Evolutionary conservation across 2,797 vertebrate species (phyloP).

Genomic region (Acanthopagrus latus): DNA sequence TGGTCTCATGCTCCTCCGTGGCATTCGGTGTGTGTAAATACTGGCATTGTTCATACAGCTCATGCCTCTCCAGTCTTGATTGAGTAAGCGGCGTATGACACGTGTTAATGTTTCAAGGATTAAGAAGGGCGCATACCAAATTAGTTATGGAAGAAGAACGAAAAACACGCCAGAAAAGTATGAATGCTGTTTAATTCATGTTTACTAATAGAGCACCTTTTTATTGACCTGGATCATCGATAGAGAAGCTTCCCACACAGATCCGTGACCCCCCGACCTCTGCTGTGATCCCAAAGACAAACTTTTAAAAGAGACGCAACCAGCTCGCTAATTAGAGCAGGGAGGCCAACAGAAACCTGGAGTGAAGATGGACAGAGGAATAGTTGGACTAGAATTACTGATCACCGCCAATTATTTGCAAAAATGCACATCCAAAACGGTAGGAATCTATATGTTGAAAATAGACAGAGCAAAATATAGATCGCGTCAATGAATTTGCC

Average conservation of each 20-base stretch:
- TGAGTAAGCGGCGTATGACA: constrained; percentile 59
- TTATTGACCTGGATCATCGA: neutral
- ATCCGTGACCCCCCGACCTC: neutral
- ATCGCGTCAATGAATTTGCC: neutral
- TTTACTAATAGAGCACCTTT: neutral
- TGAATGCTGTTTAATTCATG: neutral
- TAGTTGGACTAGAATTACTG: neutral
- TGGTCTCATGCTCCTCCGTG: constrained; percentile 56
- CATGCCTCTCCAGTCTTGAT: constrained; percentile 45
- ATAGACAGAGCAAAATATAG: neutral
- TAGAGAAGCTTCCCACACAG: neutral
- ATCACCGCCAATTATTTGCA: neutral
- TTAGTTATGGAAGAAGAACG: neutral
- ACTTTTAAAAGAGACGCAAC: neutral
- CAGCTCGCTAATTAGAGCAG: neutral
- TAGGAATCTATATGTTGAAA: neutral
- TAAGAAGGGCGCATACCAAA: neutral
- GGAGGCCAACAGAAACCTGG: neutral
- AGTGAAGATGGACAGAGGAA: neutral
- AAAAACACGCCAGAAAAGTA: neutral
- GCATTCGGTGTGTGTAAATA: constrained; percentile 54
- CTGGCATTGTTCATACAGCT: constrained; percentile 52
- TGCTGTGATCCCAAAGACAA: neutral
- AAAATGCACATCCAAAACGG: neutral
- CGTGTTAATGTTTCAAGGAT: constrained; percentile 27